Conservation (phyloP, 2,797 vertebrate genomes). For the Sebastes dallii region DNA sequence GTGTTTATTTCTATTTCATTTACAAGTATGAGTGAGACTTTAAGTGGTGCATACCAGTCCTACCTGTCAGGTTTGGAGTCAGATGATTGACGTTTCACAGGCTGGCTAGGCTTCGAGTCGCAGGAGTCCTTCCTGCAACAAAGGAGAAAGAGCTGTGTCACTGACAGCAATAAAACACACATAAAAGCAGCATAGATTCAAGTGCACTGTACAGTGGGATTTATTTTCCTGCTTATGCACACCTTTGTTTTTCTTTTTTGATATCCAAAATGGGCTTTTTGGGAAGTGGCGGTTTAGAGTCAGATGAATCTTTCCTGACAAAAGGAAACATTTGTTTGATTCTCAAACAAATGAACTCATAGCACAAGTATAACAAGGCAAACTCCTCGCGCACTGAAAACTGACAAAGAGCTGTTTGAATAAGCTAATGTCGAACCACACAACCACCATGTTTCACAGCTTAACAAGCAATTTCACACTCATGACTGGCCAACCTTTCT, state of each 20-base stretch:
- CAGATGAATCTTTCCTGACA: conserved; percentile 80
- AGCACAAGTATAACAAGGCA: not conserved
- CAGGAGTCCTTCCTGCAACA: conserved; percentile 78
- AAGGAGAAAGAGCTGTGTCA: not conserved
- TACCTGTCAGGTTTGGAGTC: conserved; percentile 81
- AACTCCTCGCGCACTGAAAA: not conserved
- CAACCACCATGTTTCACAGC: not conserved
- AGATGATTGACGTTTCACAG: conserved; percentile 67
- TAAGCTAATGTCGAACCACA: not conserved
- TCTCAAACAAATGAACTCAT: not conserved
- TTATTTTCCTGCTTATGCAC: conserved; percentile 38
- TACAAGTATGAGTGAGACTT: not conserved
- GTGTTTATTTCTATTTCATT: not conserved
- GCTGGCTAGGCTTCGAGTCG: conserved; percentile 70
- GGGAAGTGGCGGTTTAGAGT: conserved; percentile 59
- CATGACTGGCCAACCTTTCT: conserved; percentile 77
- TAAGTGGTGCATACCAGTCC: not conserved
- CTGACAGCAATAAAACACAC: not conserved
- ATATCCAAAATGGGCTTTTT: conserved; percentile 68
- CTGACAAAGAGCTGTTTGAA: not conserved
- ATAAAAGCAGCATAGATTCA: not conserved
- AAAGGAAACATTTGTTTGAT: conserved; percentile 51
- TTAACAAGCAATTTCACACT: conserved; percentile 18
- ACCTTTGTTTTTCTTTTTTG: conserved; percentile 83
- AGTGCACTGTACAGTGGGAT: not conserved